phyloP scores from a whole-genome alignment of 35 echinoderm and acorn worm species.

The Holothuria glaberrima region DNA sequence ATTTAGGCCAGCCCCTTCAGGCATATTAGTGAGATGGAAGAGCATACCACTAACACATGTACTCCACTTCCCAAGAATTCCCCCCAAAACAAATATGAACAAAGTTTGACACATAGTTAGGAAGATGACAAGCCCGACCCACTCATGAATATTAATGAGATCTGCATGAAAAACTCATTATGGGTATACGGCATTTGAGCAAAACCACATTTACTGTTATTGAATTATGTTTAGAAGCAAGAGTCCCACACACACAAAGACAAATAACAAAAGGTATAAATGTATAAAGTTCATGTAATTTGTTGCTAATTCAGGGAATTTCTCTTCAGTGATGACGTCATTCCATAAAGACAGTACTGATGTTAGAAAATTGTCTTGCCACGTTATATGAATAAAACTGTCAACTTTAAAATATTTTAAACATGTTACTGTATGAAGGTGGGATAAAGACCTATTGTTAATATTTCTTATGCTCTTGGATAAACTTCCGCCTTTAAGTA shows the following conservation, averaged over 20 bases:
- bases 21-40: not conserved
- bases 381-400: too few relatives aligned
- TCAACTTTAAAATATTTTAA: not conserved
- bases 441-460: too few relatives aligned
- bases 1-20: too few relatives aligned
- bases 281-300: too few relatives aligned
- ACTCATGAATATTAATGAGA: too few relatives aligned
- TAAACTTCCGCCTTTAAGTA: not conserved
- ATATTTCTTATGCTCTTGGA: not conserved
- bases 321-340: too few relatives aligned
- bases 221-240: too few relatives aligned
- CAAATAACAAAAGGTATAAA: too few relatives aligned
- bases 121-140: too few relatives aligned
- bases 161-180: not conserved
- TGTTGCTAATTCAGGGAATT: too few relatives aligned
- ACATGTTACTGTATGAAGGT: not conserved
- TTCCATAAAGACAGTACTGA: constrained; percentile 13
- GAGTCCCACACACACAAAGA: too few relatives aligned
- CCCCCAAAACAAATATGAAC: not conserved
- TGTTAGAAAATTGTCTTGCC: not conserved
- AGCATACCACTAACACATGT: not conserved
- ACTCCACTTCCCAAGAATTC: not conserved
- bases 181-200: not conserved
- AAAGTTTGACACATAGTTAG: not conserved
- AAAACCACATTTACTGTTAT: too few relatives aligned